A percentile compares a stretch with the other conserved stretches of the same genome.
Conservation (phyloP, 1,140 invertebrate genomes). For the Lanistes nyassanus region DNA sequence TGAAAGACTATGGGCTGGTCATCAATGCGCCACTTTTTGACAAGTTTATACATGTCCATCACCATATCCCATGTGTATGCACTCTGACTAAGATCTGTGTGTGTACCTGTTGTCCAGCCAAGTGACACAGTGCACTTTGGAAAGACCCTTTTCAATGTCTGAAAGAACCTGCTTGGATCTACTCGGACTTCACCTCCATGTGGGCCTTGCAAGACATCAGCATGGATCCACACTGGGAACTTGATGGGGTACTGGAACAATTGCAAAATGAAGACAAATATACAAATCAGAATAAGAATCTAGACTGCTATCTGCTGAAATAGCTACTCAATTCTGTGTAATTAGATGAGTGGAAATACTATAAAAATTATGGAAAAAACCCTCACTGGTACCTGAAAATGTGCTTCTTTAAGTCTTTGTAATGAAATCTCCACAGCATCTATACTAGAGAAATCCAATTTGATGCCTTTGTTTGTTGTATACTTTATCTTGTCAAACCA, state of each 20-base stretch:
- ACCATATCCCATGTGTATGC: slow-evolving; percentile 78
- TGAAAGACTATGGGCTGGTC: slow-evolving; percentile 83
- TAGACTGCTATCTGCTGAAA: neutral
- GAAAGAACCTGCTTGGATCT: slow-evolving; percentile 76
- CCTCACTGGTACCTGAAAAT: slow-evolving; percentile 61
- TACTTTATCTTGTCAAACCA: slow-evolving; percentile 75
- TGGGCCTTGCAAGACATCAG: slow-evolving; percentile 86
- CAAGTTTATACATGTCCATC: slow-evolving; percentile 76
- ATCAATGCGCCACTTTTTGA: slow-evolving; percentile 70
- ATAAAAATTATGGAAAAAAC: neutral
- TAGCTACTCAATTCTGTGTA: neutral
- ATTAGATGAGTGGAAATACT: neutral
- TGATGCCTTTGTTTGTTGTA: slow-evolving; percentile 77
- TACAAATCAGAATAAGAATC: slow-evolving; percentile 22
- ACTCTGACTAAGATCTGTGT: slow-evolving; percentile 65
- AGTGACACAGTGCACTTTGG: slow-evolving; percentile 79
- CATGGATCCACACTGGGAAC: slow-evolving; percentile 90
- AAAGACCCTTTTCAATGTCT: slow-evolving; percentile 71
- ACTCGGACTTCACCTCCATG: slow-evolving; percentile 75
- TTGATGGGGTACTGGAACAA: slow-evolving; percentile 69
- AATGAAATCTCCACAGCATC: slow-evolving; percentile 79
- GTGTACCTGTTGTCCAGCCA: slow-evolving; percentile 86
- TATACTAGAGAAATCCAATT: slow-evolving; percentile 88
- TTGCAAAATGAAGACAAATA: slow-evolving; percentile 14
- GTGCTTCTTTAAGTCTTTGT: slow-evolving; percentile 69